Base-by-base conservation (phyloP, 2,888 invertebrate genomes). In the Phymatocera aterrima region DNA sequence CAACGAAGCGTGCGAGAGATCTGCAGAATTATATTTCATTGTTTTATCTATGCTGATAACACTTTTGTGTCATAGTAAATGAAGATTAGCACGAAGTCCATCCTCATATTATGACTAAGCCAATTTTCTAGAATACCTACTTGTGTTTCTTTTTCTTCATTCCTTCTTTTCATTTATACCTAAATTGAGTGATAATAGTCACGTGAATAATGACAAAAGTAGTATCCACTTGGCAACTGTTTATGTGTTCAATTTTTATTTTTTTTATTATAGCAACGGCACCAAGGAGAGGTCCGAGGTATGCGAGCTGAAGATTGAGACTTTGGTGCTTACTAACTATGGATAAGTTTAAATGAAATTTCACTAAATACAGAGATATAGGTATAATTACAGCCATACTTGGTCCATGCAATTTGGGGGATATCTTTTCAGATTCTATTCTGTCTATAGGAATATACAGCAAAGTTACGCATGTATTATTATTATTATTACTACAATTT, bases 211-310 rank as follows among this genome's bases (percentile, higher is more conserved):
- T 31, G 12, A 31, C 6, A 0, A 8, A 0, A 31, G 31, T 6
- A 48, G 31, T 48, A 48, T 10, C 18, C 0, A 48, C 4, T 34
- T n/a, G 8, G 10, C 15, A 12, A 70, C n/a, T 74, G 60, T 79
- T 83, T 80, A 77, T 78, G 77, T 80, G 75, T 81, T 82, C 77
- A n/a, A n/a, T n/a, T 83, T 37, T 21, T 51, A 15, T 72, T 1
- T 34, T 18, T 6, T 72, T 72, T 78, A 82, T 91, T 91, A 12
- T 89, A 93, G 92, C 94, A 97, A 90, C 95, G 97, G 88, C 94
- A 95, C 91, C 93, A 94, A 89, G 97, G 97, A 74, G 96, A 96
- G 91, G 97, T 97, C 84, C 94, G 97, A 86, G 97, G 97, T 85
- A 97, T 97, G 95, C 94, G 95, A 88, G 97, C 97, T 80, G 97